phyloP scores from a whole-genome alignment of 1,140 invertebrate genomes.

The Melipona quadrifasciata region DNA sequence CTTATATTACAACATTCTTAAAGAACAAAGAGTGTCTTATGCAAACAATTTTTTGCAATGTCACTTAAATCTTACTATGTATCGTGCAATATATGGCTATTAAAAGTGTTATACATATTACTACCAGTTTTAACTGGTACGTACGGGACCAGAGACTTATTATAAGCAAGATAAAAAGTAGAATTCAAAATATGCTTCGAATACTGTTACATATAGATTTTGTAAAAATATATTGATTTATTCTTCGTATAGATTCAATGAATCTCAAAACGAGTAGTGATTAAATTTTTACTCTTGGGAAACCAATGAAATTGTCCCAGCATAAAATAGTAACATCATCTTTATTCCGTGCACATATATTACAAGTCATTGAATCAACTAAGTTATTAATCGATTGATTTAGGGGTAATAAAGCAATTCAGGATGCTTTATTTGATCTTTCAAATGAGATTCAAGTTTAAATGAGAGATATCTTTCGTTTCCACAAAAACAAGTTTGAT shows the following conservation, averaged over 20 bases:
- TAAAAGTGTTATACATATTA: background rate
- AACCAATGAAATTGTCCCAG: slow-evolving; percentile 46
- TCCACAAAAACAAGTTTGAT: background rate
- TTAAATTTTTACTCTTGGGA: slow-evolving; percentile 43
- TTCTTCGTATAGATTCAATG: slow-evolving; percentile 37
- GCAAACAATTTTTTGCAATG: slow-evolving; percentile 11
- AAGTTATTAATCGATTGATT: slow-evolving; percentile 72
- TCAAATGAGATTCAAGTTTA: background rate
- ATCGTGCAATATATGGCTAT: slow-evolving; percentile 38
- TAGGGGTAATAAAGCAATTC: slow-evolving; percentile 71
- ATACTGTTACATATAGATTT: slow-evolving; percentile 57
- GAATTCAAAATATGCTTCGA: slow-evolving; percentile 23
- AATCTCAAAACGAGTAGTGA: slow-evolving; percentile 10
- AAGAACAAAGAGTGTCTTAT: slow-evolving; percentile 2
- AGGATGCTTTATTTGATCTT: slow-evolving; percentile 62
- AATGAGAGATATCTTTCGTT: background rate
- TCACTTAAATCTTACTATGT: slow-evolving; percentile 25
- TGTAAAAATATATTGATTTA: slow-evolving; percentile 51
- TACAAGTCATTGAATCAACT: slow-evolving; percentile 78
- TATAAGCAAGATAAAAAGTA: slow-evolving; percentile 10
- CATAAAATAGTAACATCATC: slow-evolving; percentile 81
- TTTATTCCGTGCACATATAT: slow-evolving; percentile 82
- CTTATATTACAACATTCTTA: slow-evolving; percentile 17
- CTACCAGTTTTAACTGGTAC: slow-evolving; percentile 2
- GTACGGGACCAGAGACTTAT: slow-evolving; percentile 26